phyloP scores from a whole-genome alignment of 2,113 vertebrate genomes.

The Rattus rattus region DNA sequence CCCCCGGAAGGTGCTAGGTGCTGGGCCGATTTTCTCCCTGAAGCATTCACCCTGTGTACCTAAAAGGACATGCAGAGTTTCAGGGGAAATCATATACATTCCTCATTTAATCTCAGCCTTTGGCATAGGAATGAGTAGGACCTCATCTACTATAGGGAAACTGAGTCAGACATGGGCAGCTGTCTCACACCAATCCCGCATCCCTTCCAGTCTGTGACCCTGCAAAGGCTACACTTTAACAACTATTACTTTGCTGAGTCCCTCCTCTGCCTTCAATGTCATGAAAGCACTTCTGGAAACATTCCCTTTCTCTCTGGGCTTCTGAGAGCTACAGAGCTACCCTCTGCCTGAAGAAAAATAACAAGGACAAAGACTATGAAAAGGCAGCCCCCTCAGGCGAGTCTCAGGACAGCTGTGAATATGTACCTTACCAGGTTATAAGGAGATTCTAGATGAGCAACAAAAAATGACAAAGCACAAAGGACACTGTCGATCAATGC shows the following conservation, averaged over 20 bases:
- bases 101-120: not conserved
- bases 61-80: fast-evolving
- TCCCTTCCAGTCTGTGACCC: not conserved
- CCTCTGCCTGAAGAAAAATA: not conserved
- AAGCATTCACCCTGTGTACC: not conserved
- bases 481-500: constrained; percentile 1
- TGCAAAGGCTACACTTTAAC: not conserved
- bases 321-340: not conserved
- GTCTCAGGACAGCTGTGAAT: not conserved
- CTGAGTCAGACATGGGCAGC: not conserved
- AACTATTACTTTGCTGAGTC: not conserved
- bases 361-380: not conserved
- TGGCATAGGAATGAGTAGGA: not conserved
- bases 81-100: not conserved
- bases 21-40: fast-evolving
- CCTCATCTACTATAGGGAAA: not conserved
- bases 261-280: not conserved
- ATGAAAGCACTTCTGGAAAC: not conserved
- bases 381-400: not conserved
- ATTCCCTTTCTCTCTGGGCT: not conserved
- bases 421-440: not conserved
- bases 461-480: not conserved
- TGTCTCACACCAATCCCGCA: not conserved
- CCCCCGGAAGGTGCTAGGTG: not conserved
- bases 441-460: not conserved